Conservation (phyloP, 2,113 vertebrate genomes). For the Paracyprichromis sp. region DNA sequence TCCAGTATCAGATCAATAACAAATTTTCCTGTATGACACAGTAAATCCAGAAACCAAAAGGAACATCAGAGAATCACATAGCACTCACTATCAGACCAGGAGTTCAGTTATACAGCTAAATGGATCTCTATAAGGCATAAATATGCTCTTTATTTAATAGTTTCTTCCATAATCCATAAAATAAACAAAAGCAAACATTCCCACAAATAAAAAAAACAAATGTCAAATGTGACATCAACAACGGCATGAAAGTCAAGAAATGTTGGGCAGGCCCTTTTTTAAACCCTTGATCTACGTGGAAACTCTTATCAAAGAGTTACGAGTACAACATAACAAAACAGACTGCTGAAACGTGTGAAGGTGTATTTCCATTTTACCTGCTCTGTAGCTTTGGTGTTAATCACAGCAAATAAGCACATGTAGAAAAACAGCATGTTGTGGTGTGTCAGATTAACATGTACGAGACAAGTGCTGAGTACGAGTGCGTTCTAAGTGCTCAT, state of each 20-base stretch:
- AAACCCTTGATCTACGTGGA: not conserved
- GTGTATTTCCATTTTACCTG: not conserved
- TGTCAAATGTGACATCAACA: not conserved
- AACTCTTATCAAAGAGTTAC: not conserved
- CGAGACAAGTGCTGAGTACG: not conserved
- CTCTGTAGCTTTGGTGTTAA: not conserved
- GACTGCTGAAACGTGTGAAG: not conserved
- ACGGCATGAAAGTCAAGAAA: not conserved
- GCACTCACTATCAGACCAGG: not conserved
- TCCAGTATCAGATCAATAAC: not conserved
- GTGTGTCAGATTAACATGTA: not conserved
- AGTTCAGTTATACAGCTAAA: not conserved
- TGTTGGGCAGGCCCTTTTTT: not conserved
- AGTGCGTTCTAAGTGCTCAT: not conserved
- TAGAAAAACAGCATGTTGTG: not conserved
- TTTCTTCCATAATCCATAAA: not conserved
- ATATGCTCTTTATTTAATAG: not conserved
- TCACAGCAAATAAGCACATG: not conserved
- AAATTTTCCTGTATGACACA: not conserved
- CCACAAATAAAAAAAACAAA: not conserved
- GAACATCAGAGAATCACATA: not conserved
- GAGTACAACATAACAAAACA: not conserved
- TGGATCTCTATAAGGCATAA: not conserved
- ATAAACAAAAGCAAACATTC: not conserved
- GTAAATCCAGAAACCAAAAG: not conserved